Evolutionary conservation across 37 sponge, comb jelly and placozoan genomes (phyloP), one percentile per base, ranked within the genome.

Genomic region (Petrosia ficiformis): DNA sequence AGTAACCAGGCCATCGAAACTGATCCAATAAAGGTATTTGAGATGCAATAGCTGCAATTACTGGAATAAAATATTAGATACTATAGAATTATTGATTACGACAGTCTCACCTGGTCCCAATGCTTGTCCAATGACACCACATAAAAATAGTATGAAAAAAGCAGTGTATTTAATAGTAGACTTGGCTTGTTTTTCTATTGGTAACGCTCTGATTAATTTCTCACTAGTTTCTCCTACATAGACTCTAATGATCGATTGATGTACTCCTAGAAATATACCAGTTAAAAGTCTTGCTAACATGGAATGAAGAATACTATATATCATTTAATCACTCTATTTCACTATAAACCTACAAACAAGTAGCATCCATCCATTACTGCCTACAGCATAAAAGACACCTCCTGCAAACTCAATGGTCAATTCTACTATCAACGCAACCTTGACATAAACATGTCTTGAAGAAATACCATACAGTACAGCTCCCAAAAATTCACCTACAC

Each of bases 1-100:
- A 84, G 67, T 65, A 84, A 16, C 84, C 84, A 19, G 77, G 61
- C 84, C 84, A 84, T n/a, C 77, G 63, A 42, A 77, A 84, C 28
- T 21, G 72, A 56, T 84, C 84, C 38, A 84, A 36, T 24, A 52
- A 65, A 21, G 84, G 72, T 22, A 84, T 65, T 41, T 84, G 84
- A 32, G 77, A 68, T 1, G 69, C 77, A 11, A 84, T 26, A 1
- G 77, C 73, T 36, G 77, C 71, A 10, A 77, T 3, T 33, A 60
- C 84, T 84, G 41, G 3, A 84, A 89, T 11, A 29, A 35, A 19
- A 39, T 42, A 3, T 73, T 82, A 60, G 40, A 35, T 14, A 60
- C 32, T 21, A 76, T 66, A 4, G 81, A 88, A 1, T 68, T 88
- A 24, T 56, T 48, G 14, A 19, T 14, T 19, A 48, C 54, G 54